A percentile compares a stretch with the other conserved stretches of the same genome.
These are phyloP conservation scores for Spondyliosoma cantharus DNA, from an alignment of 2,797 vertebrate species.

Conservation along the genomic window DNA sequence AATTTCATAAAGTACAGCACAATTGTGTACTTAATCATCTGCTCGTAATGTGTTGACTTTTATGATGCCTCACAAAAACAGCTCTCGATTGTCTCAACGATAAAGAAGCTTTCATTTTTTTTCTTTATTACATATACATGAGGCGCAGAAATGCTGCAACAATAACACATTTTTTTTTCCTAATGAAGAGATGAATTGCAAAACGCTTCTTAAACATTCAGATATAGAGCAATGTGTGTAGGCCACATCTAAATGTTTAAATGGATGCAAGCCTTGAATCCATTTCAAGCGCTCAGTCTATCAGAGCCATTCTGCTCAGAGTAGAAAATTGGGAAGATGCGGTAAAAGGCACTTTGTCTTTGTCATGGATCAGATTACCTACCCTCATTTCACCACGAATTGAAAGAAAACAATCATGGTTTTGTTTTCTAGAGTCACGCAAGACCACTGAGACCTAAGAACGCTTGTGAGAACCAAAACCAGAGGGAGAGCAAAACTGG, in stretches of 20 bases:
- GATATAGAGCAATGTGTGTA: constrained; percentile 28
- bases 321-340: constrained; percentile 61
- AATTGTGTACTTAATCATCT: background rate
- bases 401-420: constrained; percentile 82
- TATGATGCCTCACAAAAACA: background rate
- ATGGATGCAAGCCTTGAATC: background rate
- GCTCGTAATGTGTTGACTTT: background rate
- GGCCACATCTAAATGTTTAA: constrained; percentile 31
- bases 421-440: constrained; percentile 81
- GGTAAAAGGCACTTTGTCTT: constrained; percentile 69
- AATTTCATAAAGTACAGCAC: background rate
- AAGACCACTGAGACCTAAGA: constrained; percentile 75
- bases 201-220: constrained; percentile 6
- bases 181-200: constrained; percentile 2
- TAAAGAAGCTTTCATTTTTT: background rate
- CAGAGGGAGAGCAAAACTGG: constrained; percentile 77
- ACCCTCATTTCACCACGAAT: constrained; percentile 75
- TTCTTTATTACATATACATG: background rate
- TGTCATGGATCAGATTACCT: constrained; percentile 78
- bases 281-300: constrained; percentile 14
- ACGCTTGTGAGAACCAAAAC: constrained; percentile 81
- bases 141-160: constrained; percentile 2
- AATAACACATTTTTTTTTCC: background rate
- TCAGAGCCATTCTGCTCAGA: constrained; percentile 15
- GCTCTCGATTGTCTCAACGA: background rate